These are phyloP conservation scores for Xestoiulus laeticollis DNA, from an alignment of 2,888 invertebrate genomes.

Conservation along the genomic window DNA sequence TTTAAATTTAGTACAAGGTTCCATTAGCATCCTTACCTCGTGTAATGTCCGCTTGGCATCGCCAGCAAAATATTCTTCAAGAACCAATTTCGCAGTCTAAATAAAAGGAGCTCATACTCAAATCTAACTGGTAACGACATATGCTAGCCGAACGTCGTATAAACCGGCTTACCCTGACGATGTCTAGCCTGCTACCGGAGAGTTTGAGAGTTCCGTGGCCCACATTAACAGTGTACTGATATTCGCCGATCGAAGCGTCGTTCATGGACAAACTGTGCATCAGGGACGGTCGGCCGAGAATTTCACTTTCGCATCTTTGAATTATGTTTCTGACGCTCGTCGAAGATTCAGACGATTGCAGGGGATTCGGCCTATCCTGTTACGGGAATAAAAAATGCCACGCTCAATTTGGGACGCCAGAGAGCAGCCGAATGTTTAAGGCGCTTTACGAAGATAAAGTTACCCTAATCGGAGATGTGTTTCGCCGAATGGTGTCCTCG, in stretches of 20 bases:
- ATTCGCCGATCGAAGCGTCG: slow-evolving; percentile 70
- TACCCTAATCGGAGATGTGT: slow-evolving; percentile 83
- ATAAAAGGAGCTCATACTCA: slow-evolving; percentile 58
- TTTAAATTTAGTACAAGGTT: background rate
- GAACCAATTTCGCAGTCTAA: slow-evolving; percentile 84
- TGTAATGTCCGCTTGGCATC: slow-evolving; percentile 61
- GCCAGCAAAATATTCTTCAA: slow-evolving; percentile 82
- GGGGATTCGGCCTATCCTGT: slow-evolving; percentile 47
- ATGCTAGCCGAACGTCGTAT: background rate
- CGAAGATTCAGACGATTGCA: slow-evolving; percentile 54
- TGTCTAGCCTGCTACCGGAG: slow-evolving; percentile 83
- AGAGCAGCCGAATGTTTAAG: background rate
- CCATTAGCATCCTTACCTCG: slow-evolving; percentile 49
- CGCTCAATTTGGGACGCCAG: background rate
- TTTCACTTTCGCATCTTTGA: slow-evolving; percentile 15
- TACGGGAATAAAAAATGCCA: background rate
- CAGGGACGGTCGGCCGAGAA: slow-evolving; percentile 48
- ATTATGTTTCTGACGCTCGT: background rate
- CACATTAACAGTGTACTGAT: slow-evolving; percentile 86
- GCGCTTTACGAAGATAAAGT: background rate
- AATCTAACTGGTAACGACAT: too few species aligned
- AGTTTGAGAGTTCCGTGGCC: slow-evolving; percentile 85
- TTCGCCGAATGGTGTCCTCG: slow-evolving; percentile 93
- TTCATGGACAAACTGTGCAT: slow-evolving; percentile 58
- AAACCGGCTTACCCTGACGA: slow-evolving; percentile 75